Evolutionary conservation across 2,797 vertebrate genomes (phyloP).

Genomic region (Tenualosa ilisha): DNA sequence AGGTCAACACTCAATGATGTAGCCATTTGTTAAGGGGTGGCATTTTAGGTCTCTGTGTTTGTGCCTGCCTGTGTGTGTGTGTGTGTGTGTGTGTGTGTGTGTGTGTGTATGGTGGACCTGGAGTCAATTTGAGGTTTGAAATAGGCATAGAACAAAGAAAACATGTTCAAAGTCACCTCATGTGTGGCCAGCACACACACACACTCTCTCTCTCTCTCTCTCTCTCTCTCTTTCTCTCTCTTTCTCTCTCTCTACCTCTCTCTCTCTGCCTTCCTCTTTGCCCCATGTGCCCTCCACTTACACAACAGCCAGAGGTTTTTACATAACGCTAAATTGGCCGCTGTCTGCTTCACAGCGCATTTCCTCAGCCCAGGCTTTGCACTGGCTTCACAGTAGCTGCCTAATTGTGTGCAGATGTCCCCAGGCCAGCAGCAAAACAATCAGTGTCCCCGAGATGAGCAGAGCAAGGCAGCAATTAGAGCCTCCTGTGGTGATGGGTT

Average conservation of each 20-base stretch:
- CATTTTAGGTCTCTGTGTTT: neutral
- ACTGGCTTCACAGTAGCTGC: constrained; percentile 29
- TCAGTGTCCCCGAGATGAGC: constrained; percentile 1
- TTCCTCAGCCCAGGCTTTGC: constrained; percentile 45
- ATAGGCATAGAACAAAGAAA: neutral
- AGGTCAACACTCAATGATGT: neutral
- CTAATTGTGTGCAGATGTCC: constrained; percentile 54
- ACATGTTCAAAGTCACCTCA: neutral
- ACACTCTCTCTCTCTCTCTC: neutral
- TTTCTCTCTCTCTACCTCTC: neutral
- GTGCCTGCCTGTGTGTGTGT: neutral
- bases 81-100: constrained; percentile 6
- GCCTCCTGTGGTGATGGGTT: neutral
- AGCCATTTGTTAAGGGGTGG: neutral
- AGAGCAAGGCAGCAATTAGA: constrained; percentile 3
- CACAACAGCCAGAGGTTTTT: constrained; percentile 41
- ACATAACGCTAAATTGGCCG: constrained; percentile 41
- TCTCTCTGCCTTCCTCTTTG: constrained; percentile 14
- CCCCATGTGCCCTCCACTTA: constrained; percentile 35
- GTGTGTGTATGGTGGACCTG: neutral
- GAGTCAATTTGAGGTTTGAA: neutral
- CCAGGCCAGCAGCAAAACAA: constrained; percentile 23
- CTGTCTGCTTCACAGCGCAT: constrained; percentile 34
- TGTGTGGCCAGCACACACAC: neutral
- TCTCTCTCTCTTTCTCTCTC: constrained; percentile 11